These are phyloP conservation scores for Drosophila equinoxialis DNA, from an alignment of 1,140 invertebrate genomes.

Conservation along the genomic window DNA sequence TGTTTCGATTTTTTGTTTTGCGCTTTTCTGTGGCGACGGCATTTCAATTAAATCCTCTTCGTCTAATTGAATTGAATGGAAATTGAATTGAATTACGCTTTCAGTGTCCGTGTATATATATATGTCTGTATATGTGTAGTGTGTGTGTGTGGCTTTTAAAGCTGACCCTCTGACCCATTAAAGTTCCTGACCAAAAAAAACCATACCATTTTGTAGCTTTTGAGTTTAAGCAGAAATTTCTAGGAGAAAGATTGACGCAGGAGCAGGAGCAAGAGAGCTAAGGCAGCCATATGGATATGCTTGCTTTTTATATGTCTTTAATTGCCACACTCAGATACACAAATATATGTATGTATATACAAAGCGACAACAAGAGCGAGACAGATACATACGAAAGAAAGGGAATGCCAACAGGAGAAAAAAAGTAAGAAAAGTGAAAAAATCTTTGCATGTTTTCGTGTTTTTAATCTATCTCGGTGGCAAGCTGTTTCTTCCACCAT, in stretches of 20 bases:
- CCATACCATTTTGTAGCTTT: constrained; percentile 15
- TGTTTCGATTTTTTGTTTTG: constrained; percentile 12
- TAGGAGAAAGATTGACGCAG: constrained; percentile 36
- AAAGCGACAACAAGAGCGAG: constrained; percentile 38
- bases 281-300: constrained; percentile 3
- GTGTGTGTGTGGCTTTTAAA: constrained; percentile 33
- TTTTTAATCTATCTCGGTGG: constrained; percentile 34
- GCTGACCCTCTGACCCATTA: constrained; percentile 59
- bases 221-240: constrained; percentile 19
- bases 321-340: constrained; percentile 35
- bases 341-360: constrained; percentile 22
- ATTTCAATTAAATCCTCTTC: constrained; percentile 57
- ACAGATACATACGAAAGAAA: neutral
- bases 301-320: constrained; percentile 41
- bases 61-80: constrained; percentile 59
- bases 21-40: constrained; percentile 16
- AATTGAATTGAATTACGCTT: constrained; percentile 54
- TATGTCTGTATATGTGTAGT: neutral
- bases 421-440: constrained; percentile 27
- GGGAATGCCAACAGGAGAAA: neutral
- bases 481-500: neutral
- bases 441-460: constrained; percentile 42
- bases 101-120: constrained; percentile 19
- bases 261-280: neutral
- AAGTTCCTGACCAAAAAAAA: constrained; percentile 8